Evolutionary conservation across 2,113 vertebrate species (phyloP).

Genomic region (Pipra filicauda): DNA sequence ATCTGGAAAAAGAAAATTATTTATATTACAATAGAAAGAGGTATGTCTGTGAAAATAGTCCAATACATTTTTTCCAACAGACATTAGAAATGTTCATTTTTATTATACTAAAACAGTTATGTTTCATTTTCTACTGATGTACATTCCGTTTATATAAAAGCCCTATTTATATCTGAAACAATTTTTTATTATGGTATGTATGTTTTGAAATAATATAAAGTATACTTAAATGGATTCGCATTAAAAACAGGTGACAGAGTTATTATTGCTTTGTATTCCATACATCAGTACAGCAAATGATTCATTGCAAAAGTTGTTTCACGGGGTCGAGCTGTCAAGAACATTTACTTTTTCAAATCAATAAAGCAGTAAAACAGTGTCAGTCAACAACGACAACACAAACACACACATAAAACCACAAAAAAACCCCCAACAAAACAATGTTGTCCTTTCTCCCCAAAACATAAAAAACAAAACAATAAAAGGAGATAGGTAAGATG

Average conservation of each 20-base stretch:
- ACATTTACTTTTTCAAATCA: neutral
- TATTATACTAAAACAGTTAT: neutral
- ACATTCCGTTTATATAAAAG: neutral
- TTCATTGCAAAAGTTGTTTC: neutral
- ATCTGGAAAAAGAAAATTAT: conserved; percentile 68
- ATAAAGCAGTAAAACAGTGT: neutral
- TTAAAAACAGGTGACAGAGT: neutral
- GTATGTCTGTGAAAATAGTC: neutral
- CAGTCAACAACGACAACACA: neutral
- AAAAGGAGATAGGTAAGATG: neutral
- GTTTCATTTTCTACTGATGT: neutral
- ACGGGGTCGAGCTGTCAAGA: neutral
- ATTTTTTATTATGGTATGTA: neutral
- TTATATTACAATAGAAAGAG: neutral
- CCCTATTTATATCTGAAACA: neutral
- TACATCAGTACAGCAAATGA: neutral
- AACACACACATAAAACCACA: too few species aligned
- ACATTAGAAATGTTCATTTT: neutral
- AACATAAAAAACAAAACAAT: neutral
- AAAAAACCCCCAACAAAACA: neutral
- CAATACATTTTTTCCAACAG: neutral
- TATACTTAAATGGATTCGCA: neutral
- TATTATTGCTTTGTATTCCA: neutral
- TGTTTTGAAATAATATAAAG: neutral
- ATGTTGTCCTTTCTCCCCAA: neutral